Conservation (phyloP, 2,797 vertebrate species). For the Parauchenoglanis ngamensis region DNA sequence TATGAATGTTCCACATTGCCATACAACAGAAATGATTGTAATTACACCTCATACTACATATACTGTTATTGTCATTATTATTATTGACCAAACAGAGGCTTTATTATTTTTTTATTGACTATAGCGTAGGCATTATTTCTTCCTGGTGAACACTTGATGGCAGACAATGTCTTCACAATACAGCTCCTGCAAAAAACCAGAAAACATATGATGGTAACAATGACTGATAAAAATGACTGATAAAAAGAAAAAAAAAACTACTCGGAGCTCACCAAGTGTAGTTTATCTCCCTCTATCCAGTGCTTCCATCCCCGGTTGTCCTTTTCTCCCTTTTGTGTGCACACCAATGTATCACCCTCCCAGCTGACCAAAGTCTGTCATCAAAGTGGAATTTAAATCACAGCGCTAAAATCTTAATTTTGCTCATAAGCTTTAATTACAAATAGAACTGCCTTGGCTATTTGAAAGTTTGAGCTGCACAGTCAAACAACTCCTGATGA, state of each 20-base stretch:
- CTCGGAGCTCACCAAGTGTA: conserved; percentile 66
- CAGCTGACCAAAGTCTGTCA: conserved; percentile 83
- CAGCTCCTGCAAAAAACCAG: conserved; percentile 76
- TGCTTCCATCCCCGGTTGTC: conserved; percentile 90
- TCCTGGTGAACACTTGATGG: conserved; percentile 84
- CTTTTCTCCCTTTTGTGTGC: conserved; percentile 89
- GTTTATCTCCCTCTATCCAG: conserved; percentile 84
- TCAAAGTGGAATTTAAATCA: not conserved
- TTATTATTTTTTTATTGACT: not conserved
- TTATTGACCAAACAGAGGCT: conserved; percentile 16
- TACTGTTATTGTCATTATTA: not conserved
- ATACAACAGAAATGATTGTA: not conserved
- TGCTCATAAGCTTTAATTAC: not conserved
- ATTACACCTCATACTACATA: not conserved
- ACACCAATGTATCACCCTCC: conserved; percentile 85
- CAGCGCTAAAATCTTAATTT: not conserved
- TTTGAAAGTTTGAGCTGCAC: not conserved
- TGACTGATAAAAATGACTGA: not conserved
- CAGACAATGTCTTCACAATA: conserved; percentile 85
- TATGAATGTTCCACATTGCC: too few species aligned
- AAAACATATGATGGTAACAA: not conserved
- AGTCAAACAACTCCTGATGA: too few species aligned
- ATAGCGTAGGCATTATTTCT: conserved; percentile 59
- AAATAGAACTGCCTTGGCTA: not conserved
- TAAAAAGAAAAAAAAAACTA: not conserved